Conservation (phyloP, 2,888 invertebrate species). For the Hipparchia semele region DNA sequence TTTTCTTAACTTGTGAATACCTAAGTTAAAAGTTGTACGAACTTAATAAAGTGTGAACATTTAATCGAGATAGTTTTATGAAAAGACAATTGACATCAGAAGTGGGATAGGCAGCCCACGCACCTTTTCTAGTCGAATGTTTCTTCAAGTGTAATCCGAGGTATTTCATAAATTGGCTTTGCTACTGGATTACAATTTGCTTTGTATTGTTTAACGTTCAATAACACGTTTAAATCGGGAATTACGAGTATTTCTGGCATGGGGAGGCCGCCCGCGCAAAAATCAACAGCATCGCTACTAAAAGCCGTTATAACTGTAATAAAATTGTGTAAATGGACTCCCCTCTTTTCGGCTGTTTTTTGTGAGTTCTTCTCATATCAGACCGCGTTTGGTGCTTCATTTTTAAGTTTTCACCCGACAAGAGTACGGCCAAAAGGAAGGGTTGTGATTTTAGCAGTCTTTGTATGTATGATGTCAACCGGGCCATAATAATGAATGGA, state of each 20-base stretch:
- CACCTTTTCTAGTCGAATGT: neutral
- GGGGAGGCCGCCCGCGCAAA: slow-evolving; percentile 3
- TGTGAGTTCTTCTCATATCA: too few relatives aligned
- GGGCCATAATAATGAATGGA: too few relatives aligned
- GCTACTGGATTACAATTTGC: slow-evolving; percentile 6
- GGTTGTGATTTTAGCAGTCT: too few relatives aligned
- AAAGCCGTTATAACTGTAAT: neutral
- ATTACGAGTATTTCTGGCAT: slow-evolving; percentile 8
- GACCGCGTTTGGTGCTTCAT: too few relatives aligned
- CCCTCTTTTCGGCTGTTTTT: too few relatives aligned
- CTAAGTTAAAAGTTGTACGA: neutral
- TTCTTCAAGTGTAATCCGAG: neutral
- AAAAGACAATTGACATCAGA: neutral
- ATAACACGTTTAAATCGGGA: slow-evolving; percentile 21
- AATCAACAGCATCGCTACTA: slow-evolving; percentile 4
- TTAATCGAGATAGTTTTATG: neutral
- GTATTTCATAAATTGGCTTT: slow-evolving; percentile 15
- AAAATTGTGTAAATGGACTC: neutral
- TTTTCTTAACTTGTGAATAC: neutral
- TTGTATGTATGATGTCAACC: too few relatives aligned
- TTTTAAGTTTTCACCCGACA: too few relatives aligned
- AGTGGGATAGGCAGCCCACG: neutral
- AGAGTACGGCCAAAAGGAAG: too few relatives aligned
- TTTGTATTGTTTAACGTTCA: slow-evolving; percentile 16
- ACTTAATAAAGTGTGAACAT: neutral